Conservation (phyloP, 2,797 vertebrate species). For the Ispidina lecontei region DNA sequence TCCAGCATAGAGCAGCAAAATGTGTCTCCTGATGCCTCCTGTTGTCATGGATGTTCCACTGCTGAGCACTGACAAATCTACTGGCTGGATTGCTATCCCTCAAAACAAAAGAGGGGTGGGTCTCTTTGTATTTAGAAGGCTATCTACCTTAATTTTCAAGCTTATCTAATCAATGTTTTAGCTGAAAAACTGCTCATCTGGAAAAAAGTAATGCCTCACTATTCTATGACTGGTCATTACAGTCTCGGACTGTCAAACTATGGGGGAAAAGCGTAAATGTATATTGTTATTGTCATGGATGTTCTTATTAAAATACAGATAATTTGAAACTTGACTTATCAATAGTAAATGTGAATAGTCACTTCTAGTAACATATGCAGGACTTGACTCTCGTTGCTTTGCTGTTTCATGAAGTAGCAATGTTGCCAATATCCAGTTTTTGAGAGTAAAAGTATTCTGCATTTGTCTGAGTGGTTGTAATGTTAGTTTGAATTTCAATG, state of each 20-base stretch:
- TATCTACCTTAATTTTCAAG: not conserved
- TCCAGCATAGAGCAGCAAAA: not conserved
- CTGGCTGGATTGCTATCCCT: not conserved
- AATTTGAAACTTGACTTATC: not conserved
- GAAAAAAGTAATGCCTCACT: not conserved
- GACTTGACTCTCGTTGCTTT: not conserved
- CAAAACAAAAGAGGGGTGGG: not conserved
- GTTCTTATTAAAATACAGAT: not conserved
- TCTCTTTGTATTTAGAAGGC: not conserved
- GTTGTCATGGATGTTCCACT: not conserved
- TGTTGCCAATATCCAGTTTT: not conserved
- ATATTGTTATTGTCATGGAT: not conserved
- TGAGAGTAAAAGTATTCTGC: not conserved
- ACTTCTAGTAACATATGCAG: not conserved
- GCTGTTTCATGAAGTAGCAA: not conserved
- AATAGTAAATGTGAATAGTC: not conserved
- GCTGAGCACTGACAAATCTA: not conserved
- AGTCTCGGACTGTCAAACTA: not conserved
- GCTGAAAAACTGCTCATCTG: not conserved
- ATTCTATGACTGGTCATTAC: not conserved
- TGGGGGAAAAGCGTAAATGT: not conserved
- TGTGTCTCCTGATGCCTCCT: not conserved
- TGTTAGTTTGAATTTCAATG: not conserved
- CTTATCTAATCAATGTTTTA: not conserved
- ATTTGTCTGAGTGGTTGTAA: not conserved